Percentiles rank a stretch among this genome's conserved stretches.
These are phyloP conservation scores for Calameuta pallipes DNA, from an alignment of 2,888 invertebrate species.

Conservation along the genomic window DNA sequence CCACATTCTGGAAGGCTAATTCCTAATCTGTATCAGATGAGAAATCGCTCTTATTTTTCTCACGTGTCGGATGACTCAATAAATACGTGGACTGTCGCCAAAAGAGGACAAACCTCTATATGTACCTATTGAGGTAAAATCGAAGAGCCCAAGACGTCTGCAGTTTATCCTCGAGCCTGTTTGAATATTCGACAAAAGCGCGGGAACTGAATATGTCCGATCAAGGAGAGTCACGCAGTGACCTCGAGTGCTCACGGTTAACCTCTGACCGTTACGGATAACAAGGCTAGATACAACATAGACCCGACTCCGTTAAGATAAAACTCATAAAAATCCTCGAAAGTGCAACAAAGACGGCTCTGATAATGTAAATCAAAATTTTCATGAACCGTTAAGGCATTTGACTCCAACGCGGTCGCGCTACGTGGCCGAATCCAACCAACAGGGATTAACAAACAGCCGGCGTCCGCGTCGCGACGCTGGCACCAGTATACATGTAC, in stretches of 20 bases:
- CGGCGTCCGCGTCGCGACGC: neutral
- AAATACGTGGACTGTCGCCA: neutral
- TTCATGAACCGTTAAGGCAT: neutral
- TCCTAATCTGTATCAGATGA: neutral
- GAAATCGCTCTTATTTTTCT: neutral
- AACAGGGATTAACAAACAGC: neutral
- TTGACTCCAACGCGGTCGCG: neutral
- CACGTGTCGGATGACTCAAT: neutral
- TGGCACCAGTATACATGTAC: neutral
- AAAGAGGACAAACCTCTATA: neutral
- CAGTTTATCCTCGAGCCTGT: neutral
- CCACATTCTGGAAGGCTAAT: neutral
- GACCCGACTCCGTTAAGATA: neutral
- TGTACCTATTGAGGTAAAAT: neutral
- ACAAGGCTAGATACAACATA: neutral
- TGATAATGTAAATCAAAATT: neutral
- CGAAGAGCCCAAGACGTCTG: neutral
- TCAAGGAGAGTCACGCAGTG: neutral
- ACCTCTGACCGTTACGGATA: neutral
- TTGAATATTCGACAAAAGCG: neutral
- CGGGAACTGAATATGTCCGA: neutral
- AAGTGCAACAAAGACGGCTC: neutral
- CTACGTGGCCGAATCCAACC: neutral
- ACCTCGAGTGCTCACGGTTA: neutral
- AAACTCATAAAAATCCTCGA: neutral